These are phyloP conservation scores for Coelinius sp. DNA, from an alignment of 2,888 invertebrate genomes.

Conservation along the genomic window DNA sequence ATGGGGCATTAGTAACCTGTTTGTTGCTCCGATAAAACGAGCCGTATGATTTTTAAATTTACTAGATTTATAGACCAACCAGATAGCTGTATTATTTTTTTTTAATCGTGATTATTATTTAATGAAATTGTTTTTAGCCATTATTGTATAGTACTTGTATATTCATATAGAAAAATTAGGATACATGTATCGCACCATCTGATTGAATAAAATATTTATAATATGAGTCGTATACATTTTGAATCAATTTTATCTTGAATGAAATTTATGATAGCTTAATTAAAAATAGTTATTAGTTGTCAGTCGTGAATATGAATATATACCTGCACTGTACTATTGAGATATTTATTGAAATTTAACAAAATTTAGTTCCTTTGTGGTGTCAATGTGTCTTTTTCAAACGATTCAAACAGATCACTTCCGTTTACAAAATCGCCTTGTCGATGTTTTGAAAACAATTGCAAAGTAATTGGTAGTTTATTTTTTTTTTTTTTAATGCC, in stretches of 20 bases:
- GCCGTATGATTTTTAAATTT: slow-evolving; percentile 59
- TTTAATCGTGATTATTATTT: neutral
- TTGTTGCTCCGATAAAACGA: slow-evolving; percentile 61
- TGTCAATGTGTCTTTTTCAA: neutral
- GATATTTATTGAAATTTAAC: neutral
- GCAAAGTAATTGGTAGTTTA: slow-evolving; percentile 14
- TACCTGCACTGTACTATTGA: neutral
- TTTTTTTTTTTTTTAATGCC: slow-evolving; percentile 8
- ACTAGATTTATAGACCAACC: slow-evolving; percentile 63
- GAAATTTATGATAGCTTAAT: neutral
- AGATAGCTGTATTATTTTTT: slow-evolving; percentile 24
- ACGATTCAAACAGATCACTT: slow-evolving; percentile 42
- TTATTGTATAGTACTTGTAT: neutral
- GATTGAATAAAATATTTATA: neutral
- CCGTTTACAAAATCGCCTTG: slow-evolving; percentile 44
- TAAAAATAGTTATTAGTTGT: slow-evolving; percentile 22
- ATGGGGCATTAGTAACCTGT: slow-evolving; percentile 62
- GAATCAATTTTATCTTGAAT: neutral
- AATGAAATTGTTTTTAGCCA: neutral
- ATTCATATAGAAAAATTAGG: neutral
- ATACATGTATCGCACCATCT: neutral
- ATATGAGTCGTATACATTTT: neutral
- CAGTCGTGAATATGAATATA: slow-evolving; percentile 40
- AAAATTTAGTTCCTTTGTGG: neutral
- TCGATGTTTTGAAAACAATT: slow-evolving; percentile 27